Conservation (phyloP, 2,888 invertebrate genomes). For the Cataglyphis rosenhaueri region DNA sequence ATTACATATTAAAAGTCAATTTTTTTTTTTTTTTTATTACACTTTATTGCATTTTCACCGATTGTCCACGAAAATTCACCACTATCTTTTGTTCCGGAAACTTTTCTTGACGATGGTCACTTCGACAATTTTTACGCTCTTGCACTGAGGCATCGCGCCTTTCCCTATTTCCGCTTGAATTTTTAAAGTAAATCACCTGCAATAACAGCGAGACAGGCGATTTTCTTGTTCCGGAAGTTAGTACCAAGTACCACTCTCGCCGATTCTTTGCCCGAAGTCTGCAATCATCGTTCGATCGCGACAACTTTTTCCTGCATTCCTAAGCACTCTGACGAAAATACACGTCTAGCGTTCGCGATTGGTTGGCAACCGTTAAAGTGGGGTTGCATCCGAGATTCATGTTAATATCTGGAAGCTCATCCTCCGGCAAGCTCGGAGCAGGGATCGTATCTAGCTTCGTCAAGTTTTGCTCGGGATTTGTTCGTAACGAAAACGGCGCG, state of each 20-base stretch:
- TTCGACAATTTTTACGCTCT: neutral
- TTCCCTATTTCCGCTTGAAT: conserved; percentile 38
- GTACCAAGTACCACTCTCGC: conserved; percentile 6
- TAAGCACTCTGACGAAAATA: conserved; percentile 25
- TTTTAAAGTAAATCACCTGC: conserved; percentile 43
- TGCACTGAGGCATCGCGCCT: neutral
- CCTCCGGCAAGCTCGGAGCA: neutral
- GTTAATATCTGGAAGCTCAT: conserved; percentile 21
- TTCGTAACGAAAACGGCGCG: neutral
- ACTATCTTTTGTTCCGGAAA: conserved; percentile 24
- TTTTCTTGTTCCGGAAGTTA: conserved; percentile 5
- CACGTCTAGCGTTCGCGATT: conserved; percentile 11
- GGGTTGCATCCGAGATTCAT: neutral
- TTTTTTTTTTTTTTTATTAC: neutral
- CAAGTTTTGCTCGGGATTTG: neutral
- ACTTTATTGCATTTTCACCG: neutral
- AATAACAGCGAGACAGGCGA: neutral
- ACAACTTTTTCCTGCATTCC: conserved; percentile 31
- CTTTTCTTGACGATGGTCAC: neutral
- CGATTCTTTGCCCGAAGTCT: conserved; percentile 17
- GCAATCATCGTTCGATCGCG: conserved; percentile 46
- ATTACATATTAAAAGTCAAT: neutral
- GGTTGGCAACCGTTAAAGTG: conserved; percentile 16
- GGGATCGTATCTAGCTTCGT: neutral
- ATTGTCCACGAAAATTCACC: neutral